phyloP scores from a whole-genome alignment of 2,797 vertebrate species.

The Microcaecilia unicolor region DNA sequence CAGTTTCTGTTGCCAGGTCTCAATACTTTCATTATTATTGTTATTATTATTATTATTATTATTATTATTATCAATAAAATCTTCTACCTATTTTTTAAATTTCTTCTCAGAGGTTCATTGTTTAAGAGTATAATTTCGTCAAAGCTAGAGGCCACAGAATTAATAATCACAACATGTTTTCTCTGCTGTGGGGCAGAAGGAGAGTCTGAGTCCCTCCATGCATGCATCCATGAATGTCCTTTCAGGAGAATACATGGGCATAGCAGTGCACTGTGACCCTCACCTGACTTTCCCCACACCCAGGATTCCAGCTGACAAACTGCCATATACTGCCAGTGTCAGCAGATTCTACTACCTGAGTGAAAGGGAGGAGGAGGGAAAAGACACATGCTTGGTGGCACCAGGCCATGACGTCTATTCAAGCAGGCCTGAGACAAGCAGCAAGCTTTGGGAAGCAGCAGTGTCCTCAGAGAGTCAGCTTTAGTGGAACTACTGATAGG shows the following conservation, averaged over 20 bases:
- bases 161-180: background rate
- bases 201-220: background rate
- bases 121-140: conserved; percentile 10
- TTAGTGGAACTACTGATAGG: conserved; percentile 55
- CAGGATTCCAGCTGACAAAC: conserved; percentile 46
- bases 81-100: conserved; percentile 6
- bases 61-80: conserved; percentile 6
- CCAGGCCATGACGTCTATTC: conserved; percentile 45
- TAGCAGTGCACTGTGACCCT: conserved; percentile 48
- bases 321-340: conserved; percentile 34
- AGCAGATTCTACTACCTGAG: conserved; percentile 69
- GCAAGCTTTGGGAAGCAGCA: conserved; percentile 10
- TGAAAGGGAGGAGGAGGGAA: conserved; percentile 18
- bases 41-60: background rate
- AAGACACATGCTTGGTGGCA: conserved; percentile 29
- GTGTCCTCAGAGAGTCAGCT: conserved; percentile 12
- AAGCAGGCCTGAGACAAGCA: conserved; percentile 32
- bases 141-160: conserved; percentile 5
- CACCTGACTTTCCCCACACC: conserved; percentile 35
- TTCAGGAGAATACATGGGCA: conserved; percentile 38
- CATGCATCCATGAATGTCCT: conserved; percentile 8
- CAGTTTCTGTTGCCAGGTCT: too few relatives aligned
- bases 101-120: conserved; percentile 1
- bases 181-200: background rate
- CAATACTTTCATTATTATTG: too few relatives aligned